These are phyloP conservation scores for Tamias sibiricus DNA, from an alignment of 2,113 vertebrate genomes.

Conservation along the genomic window DNA sequence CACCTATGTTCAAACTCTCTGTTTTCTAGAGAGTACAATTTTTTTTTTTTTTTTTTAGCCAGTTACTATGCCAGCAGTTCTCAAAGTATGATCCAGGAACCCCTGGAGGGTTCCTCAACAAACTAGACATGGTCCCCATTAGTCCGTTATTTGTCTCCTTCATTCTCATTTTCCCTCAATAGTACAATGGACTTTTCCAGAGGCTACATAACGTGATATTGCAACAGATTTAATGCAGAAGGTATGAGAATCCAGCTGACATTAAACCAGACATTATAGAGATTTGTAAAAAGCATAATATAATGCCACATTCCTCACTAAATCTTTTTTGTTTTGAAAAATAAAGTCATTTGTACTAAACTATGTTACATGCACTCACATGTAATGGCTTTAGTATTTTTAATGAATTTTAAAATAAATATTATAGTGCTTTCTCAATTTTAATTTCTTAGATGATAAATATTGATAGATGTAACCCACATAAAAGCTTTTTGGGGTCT, in stretches of 20 bases:
- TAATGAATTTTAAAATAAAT: neutral
- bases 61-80: neutral
- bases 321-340: constrained; percentile 37
- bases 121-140: too few relatives aligned
- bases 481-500: neutral
- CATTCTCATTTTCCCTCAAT: neutral
- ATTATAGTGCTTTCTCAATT: neutral
- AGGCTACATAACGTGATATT: neutral
- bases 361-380: neutral
- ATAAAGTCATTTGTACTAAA: neutral
- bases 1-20: neutral
- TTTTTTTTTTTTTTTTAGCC: neutral
- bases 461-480: neutral
- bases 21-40: neutral
- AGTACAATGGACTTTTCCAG: neutral
- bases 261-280: neutral
- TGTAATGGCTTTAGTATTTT: neutral
- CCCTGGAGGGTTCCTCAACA: neutral
- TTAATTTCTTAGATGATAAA: neutral
- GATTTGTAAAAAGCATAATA: neutral
- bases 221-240: neutral
- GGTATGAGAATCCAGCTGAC: neutral
- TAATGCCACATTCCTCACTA: neutral
- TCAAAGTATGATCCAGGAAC: neutral
- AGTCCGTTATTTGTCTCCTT: neutral